A percentile compares a stretch with the other conserved stretches of the same genome.
phyloP scores from a whole-genome alignment of 2,888 invertebrate species.

The Gisinianus flammeolus region DNA sequence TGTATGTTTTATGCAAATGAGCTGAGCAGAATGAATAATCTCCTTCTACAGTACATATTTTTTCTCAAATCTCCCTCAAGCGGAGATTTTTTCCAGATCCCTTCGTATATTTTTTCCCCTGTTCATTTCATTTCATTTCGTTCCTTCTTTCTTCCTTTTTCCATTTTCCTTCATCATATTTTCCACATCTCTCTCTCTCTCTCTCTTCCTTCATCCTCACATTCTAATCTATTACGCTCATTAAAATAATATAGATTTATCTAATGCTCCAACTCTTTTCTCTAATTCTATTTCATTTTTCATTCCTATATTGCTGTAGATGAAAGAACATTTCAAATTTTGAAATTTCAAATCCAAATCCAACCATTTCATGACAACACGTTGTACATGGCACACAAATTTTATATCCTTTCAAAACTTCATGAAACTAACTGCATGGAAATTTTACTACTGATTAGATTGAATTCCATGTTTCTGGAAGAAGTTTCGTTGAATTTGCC shows the following conservation, averaged over 20 bases:
- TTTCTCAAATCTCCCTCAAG: conserved; percentile 36
- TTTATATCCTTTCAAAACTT: no score
- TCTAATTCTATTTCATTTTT: no score
- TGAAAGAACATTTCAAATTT: no score
- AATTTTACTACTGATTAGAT: no score
- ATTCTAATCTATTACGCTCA: conserved; percentile 38
- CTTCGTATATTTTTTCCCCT: not conserved
- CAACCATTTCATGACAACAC: no score
- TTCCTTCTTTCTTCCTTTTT: not conserved
- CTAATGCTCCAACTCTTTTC: conserved; percentile 8
- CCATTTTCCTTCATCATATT: conserved; percentile 23
- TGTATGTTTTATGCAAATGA: conserved; percentile 50
- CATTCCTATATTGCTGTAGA: no score
- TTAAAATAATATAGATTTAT: conserved; percentile 33
- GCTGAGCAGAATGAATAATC: conserved; percentile 36
- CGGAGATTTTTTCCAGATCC: conserved; percentile 35
- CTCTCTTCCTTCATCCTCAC: not conserved
- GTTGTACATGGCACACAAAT: no score
- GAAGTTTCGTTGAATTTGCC: no score
- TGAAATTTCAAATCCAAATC: not conserved
- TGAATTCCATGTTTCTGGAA: no score
- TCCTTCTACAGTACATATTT: conserved; percentile 3
- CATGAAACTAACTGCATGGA: no score
- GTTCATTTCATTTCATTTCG: no score
- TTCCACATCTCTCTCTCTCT: conserved; percentile 19